Percentiles rank a stretch among this genome's conserved stretches.
Conservation (phyloP, 2,113 vertebrate species). For the Mystacornis crossleyi region DNA sequence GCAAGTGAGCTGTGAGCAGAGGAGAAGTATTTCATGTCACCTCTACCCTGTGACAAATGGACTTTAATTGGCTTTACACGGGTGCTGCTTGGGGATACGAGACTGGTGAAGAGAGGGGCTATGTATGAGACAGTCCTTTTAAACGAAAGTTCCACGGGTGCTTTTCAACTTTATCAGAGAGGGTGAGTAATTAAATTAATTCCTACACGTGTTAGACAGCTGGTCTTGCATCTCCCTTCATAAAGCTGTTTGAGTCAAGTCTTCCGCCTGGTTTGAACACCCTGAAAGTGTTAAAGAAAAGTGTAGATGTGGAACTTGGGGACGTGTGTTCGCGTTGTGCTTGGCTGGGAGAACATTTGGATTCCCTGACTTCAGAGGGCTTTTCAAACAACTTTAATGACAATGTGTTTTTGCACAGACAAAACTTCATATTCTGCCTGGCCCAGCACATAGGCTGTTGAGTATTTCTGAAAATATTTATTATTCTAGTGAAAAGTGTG, state of each 20-base stretch:
- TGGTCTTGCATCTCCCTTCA: not conserved
- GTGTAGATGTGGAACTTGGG: not conserved
- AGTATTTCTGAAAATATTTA: not conserved
- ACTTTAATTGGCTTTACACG: not conserved
- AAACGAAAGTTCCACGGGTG: accelerated
- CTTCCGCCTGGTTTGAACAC: not conserved
- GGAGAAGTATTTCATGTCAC: not conserved
- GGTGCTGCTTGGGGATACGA: not conserved
- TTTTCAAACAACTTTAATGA: not conserved
- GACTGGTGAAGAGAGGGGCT: not conserved
- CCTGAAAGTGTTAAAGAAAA: not conserved
- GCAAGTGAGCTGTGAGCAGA: conserved; percentile 35
- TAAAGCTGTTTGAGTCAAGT: not conserved
- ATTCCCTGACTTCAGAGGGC: not conserved
- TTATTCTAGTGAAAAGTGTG: not conserved
- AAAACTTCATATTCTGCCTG: not conserved
- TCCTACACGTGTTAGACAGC: accelerated
- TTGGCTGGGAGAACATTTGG: not conserved
- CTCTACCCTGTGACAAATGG: conserved; percentile 5
- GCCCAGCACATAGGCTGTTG: accelerated
- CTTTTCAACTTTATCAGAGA: not conserved
- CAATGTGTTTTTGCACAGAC: not conserved
- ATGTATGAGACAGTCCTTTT: not conserved
- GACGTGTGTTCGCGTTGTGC: accelerated
- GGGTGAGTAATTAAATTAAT: not conserved